Conservation (phyloP, 2,888 invertebrate species). For the Frankliniella intonsa region DNA sequence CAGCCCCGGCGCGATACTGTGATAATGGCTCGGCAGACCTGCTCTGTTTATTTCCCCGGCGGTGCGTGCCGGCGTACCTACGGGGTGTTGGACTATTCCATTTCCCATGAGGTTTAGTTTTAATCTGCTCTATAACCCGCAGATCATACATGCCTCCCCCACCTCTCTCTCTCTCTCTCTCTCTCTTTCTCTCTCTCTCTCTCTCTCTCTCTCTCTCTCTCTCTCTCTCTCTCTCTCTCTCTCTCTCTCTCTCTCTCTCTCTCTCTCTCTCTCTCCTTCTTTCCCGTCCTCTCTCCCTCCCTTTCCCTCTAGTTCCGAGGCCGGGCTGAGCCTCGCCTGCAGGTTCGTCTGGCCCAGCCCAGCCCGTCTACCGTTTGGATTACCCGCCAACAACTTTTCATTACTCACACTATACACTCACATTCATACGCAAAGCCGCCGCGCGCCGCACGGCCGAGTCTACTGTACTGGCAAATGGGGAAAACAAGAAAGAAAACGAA, state of each 20-base stretch:
- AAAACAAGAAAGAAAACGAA: background rate
- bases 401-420: background rate
- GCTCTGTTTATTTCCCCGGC: background rate
- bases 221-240: too few species aligned
- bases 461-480: background rate
- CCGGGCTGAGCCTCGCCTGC: background rate
- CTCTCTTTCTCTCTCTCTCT: too few species aligned
- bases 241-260: too few species aligned
- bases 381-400: background rate
- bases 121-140: slow-evolving; percentile 1
- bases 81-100: slow-evolving; percentile 12
- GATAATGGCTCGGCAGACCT: slow-evolving; percentile 11
- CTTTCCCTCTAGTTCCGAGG: too few species aligned
- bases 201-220: too few species aligned
- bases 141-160: background rate
- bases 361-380: background rate
- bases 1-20: background rate
- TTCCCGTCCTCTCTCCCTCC: too few species aligned
- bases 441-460: background rate
- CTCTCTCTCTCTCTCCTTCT: too few species aligned
- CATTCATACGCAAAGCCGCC: background rate
- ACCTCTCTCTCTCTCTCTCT: too few species aligned
- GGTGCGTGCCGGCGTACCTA: background rate
- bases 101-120: slow-evolving; percentile 25
- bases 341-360: too few species aligned